Evolutionary conservation across 2,888 invertebrate genomes (phyloP).

Genomic region (Ormia ochracea): DNA sequence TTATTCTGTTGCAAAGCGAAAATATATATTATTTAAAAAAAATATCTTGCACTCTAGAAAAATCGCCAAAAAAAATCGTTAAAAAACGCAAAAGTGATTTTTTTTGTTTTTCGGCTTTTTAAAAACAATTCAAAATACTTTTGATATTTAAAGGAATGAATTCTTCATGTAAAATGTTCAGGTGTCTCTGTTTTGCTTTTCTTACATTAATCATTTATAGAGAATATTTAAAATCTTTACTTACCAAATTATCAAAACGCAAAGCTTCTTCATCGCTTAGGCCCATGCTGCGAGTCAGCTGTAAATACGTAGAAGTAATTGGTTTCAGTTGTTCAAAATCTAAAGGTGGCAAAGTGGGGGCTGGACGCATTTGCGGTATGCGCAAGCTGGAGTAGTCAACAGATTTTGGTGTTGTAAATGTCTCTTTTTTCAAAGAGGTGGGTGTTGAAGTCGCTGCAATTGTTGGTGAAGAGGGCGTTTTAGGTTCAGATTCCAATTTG

Average conservation of each 20-base stretch:
- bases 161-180: too few relatives aligned
- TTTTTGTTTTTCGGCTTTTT: too few relatives aligned
- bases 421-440: slow-evolving; percentile 43
- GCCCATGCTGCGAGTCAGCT: slow-evolving; percentile 87
- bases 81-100: too few relatives aligned
- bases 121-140: too few relatives aligned
- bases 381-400: slow-evolving; percentile 24
- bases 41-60: too few relatives aligned
- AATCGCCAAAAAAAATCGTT: too few relatives aligned
- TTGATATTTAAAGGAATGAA: too few relatives aligned
- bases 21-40: too few relatives aligned
- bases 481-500: slow-evolving; percentile 45
- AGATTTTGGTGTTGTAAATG: slow-evolving; percentile 38
- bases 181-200: background rate
- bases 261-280: slow-evolving; percentile 81
- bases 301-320: slow-evolving; percentile 92
- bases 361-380: slow-evolving; percentile 52
- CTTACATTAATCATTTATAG: slow-evolving; percentile 65
- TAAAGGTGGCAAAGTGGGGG: slow-evolving; percentile 66
- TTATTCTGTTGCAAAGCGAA: too few relatives aligned
- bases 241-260: slow-evolving; percentile 80
- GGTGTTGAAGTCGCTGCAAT: slow-evolving; percentile 56
- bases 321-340: slow-evolving; percentile 82
- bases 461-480: background rate
- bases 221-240: slow-evolving; percentile 77